Conservation (phyloP, 2,888 invertebrate genomes). For the Orchesellides sinensis region DNA sequence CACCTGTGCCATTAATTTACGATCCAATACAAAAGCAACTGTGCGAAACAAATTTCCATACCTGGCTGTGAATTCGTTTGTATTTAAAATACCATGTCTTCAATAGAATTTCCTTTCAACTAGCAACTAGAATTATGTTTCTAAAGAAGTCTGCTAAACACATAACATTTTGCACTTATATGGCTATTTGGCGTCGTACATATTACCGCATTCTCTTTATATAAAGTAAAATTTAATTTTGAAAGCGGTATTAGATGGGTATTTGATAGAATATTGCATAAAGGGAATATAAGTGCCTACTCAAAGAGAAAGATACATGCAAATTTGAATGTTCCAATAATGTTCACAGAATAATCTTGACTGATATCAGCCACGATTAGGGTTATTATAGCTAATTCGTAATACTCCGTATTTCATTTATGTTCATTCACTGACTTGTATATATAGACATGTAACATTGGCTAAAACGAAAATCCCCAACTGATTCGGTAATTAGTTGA, state of each 20-base stretch:
- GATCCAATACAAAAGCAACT: neutral
- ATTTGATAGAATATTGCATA: neutral
- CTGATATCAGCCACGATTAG: neutral
- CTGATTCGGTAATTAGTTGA: constrained; percentile 5
- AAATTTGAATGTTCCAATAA: neutral
- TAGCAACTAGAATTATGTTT: neutral
- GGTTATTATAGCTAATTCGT: neutral
- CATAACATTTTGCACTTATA: neutral
- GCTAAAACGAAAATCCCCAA: neutral
- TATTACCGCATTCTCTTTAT: no score
- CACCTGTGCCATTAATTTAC: constrained; percentile 18
- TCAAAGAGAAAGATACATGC: no score
- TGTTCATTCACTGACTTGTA: neutral
- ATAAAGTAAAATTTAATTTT: no score
- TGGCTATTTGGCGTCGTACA: no score
- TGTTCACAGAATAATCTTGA: neutral
- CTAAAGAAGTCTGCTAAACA: neutral
- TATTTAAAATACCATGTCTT: neutral
- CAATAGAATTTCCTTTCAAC: neutral
- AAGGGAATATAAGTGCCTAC: no score
- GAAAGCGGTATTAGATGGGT: no score
- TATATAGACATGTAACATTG: no score
- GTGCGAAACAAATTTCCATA: neutral
- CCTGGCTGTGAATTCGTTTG: neutral
- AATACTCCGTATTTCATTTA: neutral